Conservation (phyloP, 2,797 vertebrate species). For the Macroramphosus scolopax region DNA sequence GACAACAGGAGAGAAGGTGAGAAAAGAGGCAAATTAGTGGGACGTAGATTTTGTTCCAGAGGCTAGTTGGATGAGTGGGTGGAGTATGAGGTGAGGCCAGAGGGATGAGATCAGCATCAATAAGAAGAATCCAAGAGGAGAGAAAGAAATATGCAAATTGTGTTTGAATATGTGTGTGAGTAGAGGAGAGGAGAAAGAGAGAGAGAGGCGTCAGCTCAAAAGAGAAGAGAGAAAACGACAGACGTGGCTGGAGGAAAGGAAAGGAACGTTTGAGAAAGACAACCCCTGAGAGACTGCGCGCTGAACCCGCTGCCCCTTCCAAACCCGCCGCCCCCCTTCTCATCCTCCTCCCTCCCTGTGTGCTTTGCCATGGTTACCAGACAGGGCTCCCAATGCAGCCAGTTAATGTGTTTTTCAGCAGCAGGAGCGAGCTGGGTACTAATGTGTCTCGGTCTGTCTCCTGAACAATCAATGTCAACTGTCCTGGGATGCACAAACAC, state of each 20-base stretch:
- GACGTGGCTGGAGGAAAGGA: conserved; percentile 64
- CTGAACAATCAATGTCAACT: conserved; percentile 75
- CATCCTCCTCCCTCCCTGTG: conserved; percentile 50
- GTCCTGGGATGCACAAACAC: conserved; percentile 72
- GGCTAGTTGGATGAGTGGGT: conserved; percentile 30
- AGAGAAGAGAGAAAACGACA: conserved; percentile 55
- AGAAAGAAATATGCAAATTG: conserved; percentile 58
- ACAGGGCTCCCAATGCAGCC: conserved; percentile 76
- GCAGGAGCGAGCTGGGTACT: conserved; percentile 71
- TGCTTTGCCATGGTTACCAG: conserved; percentile 81
- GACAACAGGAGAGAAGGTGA: not conserved
- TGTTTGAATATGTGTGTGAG: conserved; percentile 31
- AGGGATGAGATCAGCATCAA: conserved; percentile 52
- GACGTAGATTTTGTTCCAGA: conserved; percentile 41
- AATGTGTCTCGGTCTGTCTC: conserved; percentile 76
- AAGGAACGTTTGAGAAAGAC: conserved; percentile 64
- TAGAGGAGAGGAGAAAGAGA: too few relatives aligned
- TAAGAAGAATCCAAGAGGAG: conserved; percentile 35
- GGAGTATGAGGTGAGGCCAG: conserved; percentile 43
- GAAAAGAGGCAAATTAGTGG: conserved; percentile 25
- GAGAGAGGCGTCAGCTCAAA: conserved; percentile 41
- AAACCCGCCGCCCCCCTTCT: conserved; percentile 31
- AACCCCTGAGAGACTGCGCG: conserved; percentile 61
- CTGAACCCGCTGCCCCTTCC: conserved; percentile 72
- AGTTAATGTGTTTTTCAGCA: conserved; percentile 80